Evolutionary conservation across 1,140 invertebrate genomes (phyloP).

Genomic region (Ruditapes philippinarum): DNA sequence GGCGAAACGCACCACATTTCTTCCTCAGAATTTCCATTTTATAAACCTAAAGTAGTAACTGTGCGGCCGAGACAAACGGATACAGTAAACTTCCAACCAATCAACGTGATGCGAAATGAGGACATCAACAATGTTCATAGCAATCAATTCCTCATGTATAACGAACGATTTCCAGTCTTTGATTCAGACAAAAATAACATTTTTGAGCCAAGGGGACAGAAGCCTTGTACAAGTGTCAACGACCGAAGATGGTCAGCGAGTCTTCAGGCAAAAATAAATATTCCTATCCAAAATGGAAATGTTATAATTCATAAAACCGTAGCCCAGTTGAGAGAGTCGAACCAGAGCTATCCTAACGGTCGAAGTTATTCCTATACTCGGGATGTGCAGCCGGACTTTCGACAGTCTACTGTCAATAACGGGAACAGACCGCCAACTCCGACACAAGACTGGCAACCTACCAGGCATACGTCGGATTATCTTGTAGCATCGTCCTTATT

Average conservation of each 20-base stretch:
- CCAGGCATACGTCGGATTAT: slow-evolving; percentile 21
- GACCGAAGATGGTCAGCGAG: slow-evolving; percentile 33
- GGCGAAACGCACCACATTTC: slow-evolving; percentile 11
- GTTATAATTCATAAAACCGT: slow-evolving; percentile 24
- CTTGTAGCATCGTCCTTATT: slow-evolving; percentile 54
- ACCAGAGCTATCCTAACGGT: slow-evolving; percentile 19
- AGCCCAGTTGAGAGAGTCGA: not conserved
- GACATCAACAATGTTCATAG: not conserved
- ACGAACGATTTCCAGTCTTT: not conserved
- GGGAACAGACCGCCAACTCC: slow-evolving; percentile 46
- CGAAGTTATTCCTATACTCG: slow-evolving; percentile 19
- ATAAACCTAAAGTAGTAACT: slow-evolving; percentile 43
- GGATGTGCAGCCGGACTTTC: not conserved
- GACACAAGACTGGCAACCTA: slow-evolving; percentile 23
- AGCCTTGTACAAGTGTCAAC: slow-evolving; percentile 5
- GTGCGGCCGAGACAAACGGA: slow-evolving; percentile 29
- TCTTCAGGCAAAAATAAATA: not conserved
- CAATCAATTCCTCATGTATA: not conserved
- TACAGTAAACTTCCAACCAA: not conserved
- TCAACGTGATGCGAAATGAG: not conserved
- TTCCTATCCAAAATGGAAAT: not conserved
- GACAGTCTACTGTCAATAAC: not conserved
- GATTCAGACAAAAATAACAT: not conserved
- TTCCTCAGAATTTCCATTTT: slow-evolving; percentile 51
- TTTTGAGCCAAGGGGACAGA: not conserved